phyloP scores from a whole-genome alignment of 2,797 vertebrate species.

The Lepilemur ruficaudatus region DNA sequence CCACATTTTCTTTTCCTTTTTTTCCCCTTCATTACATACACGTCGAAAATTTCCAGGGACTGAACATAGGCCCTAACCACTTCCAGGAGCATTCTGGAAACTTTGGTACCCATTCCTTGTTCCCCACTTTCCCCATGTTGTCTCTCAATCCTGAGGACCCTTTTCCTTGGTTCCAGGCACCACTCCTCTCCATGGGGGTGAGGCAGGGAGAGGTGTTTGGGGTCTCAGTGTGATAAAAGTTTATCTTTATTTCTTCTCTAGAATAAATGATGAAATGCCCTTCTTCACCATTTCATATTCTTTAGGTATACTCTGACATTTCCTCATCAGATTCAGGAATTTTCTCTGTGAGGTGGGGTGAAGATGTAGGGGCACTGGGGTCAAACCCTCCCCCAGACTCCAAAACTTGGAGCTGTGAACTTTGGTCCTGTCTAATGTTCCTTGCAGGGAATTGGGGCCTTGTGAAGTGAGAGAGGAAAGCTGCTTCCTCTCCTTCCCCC shows the following conservation, averaged over 20 bases:
- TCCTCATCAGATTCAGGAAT: not conserved
- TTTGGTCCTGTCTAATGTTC: not conserved
- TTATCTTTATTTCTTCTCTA: slow-evolving; percentile 19
- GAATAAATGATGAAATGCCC: slow-evolving; percentile 43
- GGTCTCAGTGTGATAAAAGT: not conserved
- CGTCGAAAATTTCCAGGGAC: not conserved
- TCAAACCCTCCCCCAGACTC: not conserved
- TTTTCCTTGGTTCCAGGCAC: not conserved
- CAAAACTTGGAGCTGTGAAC: not conserved
- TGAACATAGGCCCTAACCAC: not conserved
- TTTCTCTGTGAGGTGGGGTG: not conserved
- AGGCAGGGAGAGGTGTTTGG: not conserved
- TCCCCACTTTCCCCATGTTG: not conserved
- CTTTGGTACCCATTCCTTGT: not conserved
- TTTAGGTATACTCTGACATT: not conserved
- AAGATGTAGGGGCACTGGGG: not conserved
- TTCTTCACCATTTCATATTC: not conserved
- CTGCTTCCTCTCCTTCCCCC: not conserved
- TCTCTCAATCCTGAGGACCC: not conserved
- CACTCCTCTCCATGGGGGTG: not conserved
- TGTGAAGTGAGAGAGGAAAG: not conserved
- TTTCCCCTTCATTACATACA: not conserved
- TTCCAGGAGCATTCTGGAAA: slow-evolving; percentile 23
- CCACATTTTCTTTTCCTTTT: not conserved
- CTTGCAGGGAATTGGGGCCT: not conserved